These are phyloP conservation scores for Centroberyx gerrardi DNA, from an alignment of 2,797 vertebrate species.

Conservation along the genomic window DNA sequence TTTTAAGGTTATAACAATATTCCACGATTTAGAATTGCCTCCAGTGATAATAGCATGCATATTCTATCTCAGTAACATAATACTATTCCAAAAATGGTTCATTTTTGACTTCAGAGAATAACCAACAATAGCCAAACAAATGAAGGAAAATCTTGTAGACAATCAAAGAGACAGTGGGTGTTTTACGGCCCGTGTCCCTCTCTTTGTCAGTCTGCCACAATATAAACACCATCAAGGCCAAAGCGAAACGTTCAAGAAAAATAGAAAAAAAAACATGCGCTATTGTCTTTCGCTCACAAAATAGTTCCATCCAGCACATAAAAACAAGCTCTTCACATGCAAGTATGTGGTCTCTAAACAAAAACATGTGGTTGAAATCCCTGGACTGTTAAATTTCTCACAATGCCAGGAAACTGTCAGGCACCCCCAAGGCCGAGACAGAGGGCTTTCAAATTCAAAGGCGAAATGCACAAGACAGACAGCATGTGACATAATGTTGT, in stretches of 20 bases:
- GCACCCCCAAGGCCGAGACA: conserved; percentile 71
- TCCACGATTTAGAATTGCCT: conserved; percentile 8
- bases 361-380: conserved; percentile 76
- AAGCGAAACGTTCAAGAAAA: conserved; percentile 56
- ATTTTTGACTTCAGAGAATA: conserved; percentile 46
- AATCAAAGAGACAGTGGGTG: conserved; percentile 67
- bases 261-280: conserved; percentile 54
- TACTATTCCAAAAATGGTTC: conserved; percentile 26
- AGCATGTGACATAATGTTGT: conserved; percentile 48
- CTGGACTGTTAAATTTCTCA: conserved; percentile 77
- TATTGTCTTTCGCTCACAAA: conserved; percentile 76
- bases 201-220: conserved; percentile 65
- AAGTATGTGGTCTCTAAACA: conserved; percentile 73
- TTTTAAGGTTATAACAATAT: conserved; percentile 26
- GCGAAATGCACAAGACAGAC: conserved; percentile 16
- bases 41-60: conserved; percentile 3
- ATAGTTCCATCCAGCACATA: conserved; percentile 70
- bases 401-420: conserved; percentile 85
- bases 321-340: conserved; percentile 81
- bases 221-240: conserved; percentile 77
- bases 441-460: conserved; percentile 43
- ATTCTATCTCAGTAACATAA: conserved; percentile 28
- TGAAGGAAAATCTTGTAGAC: conserved; percentile 60
- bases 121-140: conserved; percentile 63
- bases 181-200: conserved; percentile 58